Base-by-base conservation (phyloP, 1,140 invertebrate species). In the Drosophila nigrodunni region DNA sequence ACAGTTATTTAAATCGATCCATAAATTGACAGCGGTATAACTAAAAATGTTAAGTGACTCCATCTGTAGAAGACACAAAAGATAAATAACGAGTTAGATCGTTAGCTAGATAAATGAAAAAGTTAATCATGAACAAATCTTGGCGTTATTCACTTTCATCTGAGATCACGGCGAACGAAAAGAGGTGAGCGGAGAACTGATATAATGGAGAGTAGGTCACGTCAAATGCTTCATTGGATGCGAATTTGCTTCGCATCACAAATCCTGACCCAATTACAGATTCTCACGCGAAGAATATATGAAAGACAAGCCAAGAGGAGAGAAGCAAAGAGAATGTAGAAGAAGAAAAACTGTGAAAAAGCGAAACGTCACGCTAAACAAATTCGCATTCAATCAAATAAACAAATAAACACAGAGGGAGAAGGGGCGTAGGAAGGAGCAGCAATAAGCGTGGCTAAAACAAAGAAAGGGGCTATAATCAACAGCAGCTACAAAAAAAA, bases 241-340 rank as follows among this genome's bases (percentile, higher is more conserved):
- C 57, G 49, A 21, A 46, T 66, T 77, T 57, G 69, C 74, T 77
- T 60, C 44, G 57, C 58, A 60, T 64, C 37, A 35, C 37, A 62
- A 65, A 68, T 74, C 71, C 64, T 89, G 85, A 89, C 85, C 85
- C 72, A 89, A 89, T 89, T 89, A 74, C 71, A 71, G 74, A 61
- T 89, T 89, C 85, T 89, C 85, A 89, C 85, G 86, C 86, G 69
- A 89, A 89, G 78, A 78, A 74, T 57, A 76, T 55, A 66, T n/a
- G 4, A 6, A 39, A 21, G 25, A 30, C 2, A 30, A 30, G 25
- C 2, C 25, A 34, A 50, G 39, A 49, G 52, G 30, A 30, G 34
- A 68, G 35, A 25, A 54, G 50, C 30, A 15, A n/a, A 55, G 34
- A 55, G 3, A 9, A 21, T 18, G 47, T 50, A 54, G 6, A 41